Evolutionary conservation across 2,797 vertebrate species (phyloP).

Genomic region (Manis pentadactyla): DNA sequence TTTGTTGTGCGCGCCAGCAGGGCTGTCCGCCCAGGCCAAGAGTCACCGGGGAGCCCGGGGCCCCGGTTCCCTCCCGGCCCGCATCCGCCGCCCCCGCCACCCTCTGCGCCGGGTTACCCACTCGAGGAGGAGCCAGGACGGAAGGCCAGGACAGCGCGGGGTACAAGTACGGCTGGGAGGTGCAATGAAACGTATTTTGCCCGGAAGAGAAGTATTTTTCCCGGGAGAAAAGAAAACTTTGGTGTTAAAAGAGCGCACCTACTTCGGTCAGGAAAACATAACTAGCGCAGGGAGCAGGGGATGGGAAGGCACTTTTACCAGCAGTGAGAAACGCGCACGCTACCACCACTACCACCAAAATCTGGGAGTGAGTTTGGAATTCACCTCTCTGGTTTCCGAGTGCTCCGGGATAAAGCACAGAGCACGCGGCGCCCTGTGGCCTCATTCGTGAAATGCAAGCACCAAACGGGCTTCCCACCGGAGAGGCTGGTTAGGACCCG

Average conservation of each 20-base stretch:
- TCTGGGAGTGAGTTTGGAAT: not conserved
- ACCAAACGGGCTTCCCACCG: not conserved
- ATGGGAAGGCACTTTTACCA: not conserved
- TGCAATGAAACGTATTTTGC: not conserved
- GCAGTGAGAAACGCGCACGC: not conserved
- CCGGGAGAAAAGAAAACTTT: not conserved
- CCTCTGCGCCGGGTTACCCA: not conserved
- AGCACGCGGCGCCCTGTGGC: too few species aligned
- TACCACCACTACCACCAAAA: too few species aligned
- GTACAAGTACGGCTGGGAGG: too few species aligned
- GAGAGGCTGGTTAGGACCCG: not conserved
- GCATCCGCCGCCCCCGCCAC: too few species aligned
- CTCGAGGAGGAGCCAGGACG: not conserved
- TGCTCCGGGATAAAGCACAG: not conserved
- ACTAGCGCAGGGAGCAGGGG: not conserved
- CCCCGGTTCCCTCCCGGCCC: not conserved
- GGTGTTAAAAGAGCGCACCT: not conserved
- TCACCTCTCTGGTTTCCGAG: not conserved
- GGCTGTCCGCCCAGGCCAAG: not conserved
- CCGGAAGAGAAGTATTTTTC: not conserved
- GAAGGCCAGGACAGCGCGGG: not conserved
- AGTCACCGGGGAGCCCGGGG: not conserved
- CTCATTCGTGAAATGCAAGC: not conserved
- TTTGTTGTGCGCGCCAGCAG: fast-evolving
- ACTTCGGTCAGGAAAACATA: not conserved